These are phyloP conservation scores for Oreohelix idahoensis DNA, from an alignment of 1,140 invertebrate species.

Conservation along the genomic window DNA sequence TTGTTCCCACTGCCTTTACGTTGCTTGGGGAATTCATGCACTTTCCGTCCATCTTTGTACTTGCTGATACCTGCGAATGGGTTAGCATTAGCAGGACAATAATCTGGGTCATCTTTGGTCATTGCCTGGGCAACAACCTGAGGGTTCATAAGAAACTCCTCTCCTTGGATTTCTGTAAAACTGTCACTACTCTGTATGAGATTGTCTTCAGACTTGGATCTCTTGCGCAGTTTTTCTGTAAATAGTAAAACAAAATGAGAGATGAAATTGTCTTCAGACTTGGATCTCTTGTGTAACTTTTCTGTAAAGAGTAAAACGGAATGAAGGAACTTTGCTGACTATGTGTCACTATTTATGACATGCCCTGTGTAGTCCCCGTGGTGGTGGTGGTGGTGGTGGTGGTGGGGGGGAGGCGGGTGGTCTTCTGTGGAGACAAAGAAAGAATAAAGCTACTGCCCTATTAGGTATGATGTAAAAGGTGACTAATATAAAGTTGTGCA, in stretches of 20 bases:
- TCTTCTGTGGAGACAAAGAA: no score
- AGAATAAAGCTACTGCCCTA: no score
- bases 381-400: no score
- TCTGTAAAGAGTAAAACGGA: not conserved
- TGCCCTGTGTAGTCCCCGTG: no score
- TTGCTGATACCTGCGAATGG: conserved; percentile 62
- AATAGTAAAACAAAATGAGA: not conserved
- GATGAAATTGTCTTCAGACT: conserved; percentile 67
- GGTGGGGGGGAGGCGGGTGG: no score
- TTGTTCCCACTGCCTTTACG: conserved; percentile 1
- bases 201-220: conserved; percentile 67
- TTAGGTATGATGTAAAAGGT: no score
- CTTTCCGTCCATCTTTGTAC: conserved; percentile 63
- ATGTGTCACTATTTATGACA: no score
- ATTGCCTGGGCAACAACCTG: conserved; percentile 67
- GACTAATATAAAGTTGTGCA: no score
- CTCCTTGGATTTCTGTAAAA: conserved; percentile 35
- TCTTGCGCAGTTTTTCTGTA: conserved; percentile 50
- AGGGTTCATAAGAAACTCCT: conserved; percentile 50
- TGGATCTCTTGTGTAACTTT: conserved; percentile 58
- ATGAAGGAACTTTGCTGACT: no score
- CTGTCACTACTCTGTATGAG: conserved; percentile 57
- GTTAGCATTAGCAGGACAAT: conserved; percentile 65
- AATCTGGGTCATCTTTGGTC: conserved; percentile 70
- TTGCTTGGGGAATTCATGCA: conserved; percentile 57